phyloP scores from a whole-genome alignment of 2,888 invertebrate genomes.

The Tribolium freemani region DNA sequence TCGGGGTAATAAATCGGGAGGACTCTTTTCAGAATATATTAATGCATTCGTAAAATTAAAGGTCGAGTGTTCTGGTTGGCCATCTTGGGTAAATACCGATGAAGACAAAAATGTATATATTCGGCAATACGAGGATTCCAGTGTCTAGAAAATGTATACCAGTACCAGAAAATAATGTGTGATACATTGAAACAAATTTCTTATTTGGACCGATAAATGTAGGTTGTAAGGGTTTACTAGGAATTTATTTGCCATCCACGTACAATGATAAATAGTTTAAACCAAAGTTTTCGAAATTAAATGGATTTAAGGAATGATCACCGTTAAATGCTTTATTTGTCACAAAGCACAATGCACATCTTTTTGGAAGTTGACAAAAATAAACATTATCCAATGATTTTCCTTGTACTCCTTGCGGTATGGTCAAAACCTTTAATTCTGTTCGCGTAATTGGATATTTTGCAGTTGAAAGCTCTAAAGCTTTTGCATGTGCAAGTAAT shows the following conservation, averaged over 20 bases:
- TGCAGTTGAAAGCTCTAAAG: conserved; percentile 49
- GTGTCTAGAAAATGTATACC: conserved; percentile 33
- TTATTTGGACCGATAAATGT: conserved; percentile 32
- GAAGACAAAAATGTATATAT: too few species aligned
- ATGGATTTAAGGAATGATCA: neutral
- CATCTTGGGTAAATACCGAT: too few species aligned
- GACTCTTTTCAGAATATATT: too few species aligned
- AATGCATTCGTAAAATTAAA: too few species aligned
- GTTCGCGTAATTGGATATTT: conserved; percentile 51
- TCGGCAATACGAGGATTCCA: neutral
- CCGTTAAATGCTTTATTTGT: conserved; percentile 50
- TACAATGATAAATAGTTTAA: too few species aligned
- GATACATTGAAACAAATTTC: conserved; percentile 51
- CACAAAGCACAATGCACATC: conserved; percentile 56
- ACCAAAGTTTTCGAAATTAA: too few species aligned
- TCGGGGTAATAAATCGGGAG: too few species aligned
- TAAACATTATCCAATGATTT: conserved; percentile 58
- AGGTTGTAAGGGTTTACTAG: conserved; percentile 48
- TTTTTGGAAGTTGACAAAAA: conserved; percentile 56
- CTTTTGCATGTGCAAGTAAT: conserved; percentile 50
- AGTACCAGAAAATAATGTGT: conserved; percentile 21
- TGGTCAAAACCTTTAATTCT: conserved; percentile 49
- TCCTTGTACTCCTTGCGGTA: conserved; percentile 15
- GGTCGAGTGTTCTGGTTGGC: too few species aligned
- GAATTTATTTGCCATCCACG: neutral